Percentiles rank a stretch among this genome's conserved stretches.
Conservation (phyloP, 2,113 vertebrate species). For the Holacanthus passer region DNA sequence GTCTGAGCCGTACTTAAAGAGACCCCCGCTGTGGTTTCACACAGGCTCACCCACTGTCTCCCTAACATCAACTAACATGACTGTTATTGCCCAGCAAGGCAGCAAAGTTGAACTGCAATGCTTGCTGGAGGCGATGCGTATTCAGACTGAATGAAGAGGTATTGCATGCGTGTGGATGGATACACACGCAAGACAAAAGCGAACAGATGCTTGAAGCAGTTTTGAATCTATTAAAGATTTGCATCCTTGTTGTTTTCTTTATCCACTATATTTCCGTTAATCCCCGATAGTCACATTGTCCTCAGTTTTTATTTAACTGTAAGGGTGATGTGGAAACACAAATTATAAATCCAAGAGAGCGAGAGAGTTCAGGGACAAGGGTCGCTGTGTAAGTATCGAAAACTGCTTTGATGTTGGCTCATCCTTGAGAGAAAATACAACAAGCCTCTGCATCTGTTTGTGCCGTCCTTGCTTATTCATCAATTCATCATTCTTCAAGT, state of each 20-base stretch:
- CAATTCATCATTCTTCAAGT: too few species aligned
- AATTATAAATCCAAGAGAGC: slow-evolving; percentile 15
- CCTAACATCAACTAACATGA: slow-evolving; percentile 61
- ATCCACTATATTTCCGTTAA: too few species aligned
- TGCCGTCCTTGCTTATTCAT: slow-evolving; percentile 15
- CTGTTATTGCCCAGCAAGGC: slow-evolving; percentile 54
- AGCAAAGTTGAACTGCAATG: slow-evolving; percentile 64
- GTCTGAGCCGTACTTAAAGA: slow-evolving; percentile 65
- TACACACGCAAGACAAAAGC: neutral
- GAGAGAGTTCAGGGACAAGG: slow-evolving; percentile 38
- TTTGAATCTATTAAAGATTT: slow-evolving; percentile 26
- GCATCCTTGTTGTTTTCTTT: slow-evolving; percentile 30
- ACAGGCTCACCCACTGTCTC: slow-evolving; percentile 59
- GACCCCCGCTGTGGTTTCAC: slow-evolving; percentile 68
- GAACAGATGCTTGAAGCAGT: slow-evolving; percentile 27
- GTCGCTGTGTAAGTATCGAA: slow-evolving; percentile 31
- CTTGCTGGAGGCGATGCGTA: slow-evolving; percentile 50
- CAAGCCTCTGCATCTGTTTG: slow-evolving; percentile 44
- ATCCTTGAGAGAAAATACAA: slow-evolving; percentile 58
- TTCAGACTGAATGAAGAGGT: slow-evolving; percentile 4
- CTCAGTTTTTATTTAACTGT: too few species aligned
- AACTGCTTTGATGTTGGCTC: slow-evolving; percentile 74
- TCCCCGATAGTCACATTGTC: too few species aligned
- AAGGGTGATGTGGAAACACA: slow-evolving; percentile 13
- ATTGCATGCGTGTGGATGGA: neutral